Evolutionary conservation across 2,113 vertebrate species (phyloP).

Genomic region (Notothenia coriiceps): DNA sequence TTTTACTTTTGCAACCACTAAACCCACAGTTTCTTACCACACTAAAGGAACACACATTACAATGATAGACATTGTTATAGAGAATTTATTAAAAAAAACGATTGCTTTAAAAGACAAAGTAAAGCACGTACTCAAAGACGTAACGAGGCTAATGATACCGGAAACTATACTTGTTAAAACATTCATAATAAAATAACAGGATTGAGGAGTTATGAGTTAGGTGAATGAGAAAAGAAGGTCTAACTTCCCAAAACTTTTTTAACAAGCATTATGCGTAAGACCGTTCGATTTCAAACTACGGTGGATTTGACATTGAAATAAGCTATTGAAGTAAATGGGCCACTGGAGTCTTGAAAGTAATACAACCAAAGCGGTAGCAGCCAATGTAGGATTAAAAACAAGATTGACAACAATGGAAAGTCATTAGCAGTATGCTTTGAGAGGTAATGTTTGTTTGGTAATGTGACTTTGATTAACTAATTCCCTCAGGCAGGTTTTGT

Average conservation of each 20-base stretch:
- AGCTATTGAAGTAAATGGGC: neutral
- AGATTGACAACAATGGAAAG: neutral
- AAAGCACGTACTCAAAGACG: neutral
- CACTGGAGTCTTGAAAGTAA: neutral
- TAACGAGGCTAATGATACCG: neutral
- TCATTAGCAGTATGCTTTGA: slow-evolving; percentile 21
- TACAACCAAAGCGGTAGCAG: neutral
- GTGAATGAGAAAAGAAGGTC: neutral
- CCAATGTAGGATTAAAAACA: slow-evolving; percentile 16
- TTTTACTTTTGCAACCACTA: neutral
- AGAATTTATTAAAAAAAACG: neutral
- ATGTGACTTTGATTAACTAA: slow-evolving; percentile 23
- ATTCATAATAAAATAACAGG: neutral
- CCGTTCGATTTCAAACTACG: neutral
- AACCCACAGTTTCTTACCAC: neutral
- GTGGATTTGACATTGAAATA: neutral
- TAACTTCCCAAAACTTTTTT: too few relatives aligned
- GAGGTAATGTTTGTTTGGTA: slow-evolving; percentile 17
- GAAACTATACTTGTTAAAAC: neutral
- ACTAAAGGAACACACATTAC: neutral
- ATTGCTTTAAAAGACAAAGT: too few relatives aligned
- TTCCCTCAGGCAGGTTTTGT: slow-evolving; percentile 19
- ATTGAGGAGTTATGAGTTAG: neutral
- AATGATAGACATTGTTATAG: neutral
- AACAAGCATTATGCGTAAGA: neutral